Evolutionary conservation across 2,113 vertebrate genomes (phyloP).

Genomic region (Protomyctophum bolini): DNA sequence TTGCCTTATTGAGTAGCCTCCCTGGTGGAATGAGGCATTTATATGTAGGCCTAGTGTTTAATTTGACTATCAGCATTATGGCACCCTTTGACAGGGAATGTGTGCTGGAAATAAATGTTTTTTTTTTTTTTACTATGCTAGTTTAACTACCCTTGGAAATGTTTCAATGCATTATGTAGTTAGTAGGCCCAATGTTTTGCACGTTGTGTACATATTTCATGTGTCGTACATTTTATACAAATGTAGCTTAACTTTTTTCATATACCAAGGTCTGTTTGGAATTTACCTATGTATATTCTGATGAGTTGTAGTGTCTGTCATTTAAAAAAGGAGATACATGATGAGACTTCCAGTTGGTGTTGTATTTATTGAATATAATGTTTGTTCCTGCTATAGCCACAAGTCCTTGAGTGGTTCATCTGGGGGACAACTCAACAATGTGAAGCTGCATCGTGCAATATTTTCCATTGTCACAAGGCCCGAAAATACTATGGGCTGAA

Average conservation of each 20-base stretch:
- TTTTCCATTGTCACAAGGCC: no score
- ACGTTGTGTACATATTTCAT: slow-evolving; percentile 88
- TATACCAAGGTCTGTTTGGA: slow-evolving; percentile 82
- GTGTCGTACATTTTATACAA: slow-evolving; percentile 86
- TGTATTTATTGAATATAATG: slow-evolving; percentile 36
- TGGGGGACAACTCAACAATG: no score
- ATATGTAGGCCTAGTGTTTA: slow-evolving; percentile 2
- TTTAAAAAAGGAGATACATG: slow-evolving; percentile 26
- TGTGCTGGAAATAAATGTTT: slow-evolving; percentile 28
- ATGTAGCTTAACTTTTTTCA: slow-evolving; percentile 84
- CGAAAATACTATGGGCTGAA: no score
- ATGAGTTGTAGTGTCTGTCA: slow-evolving; percentile 24
- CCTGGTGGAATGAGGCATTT: background rate
- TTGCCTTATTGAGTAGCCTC: background rate
- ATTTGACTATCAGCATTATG: slow-evolving; percentile 15
- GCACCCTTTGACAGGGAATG: slow-evolving; percentile 9
- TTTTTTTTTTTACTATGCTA: slow-evolving; percentile 14
- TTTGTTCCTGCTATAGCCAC: background rate
- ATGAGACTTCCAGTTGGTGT: background rate
- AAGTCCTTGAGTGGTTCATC: background rate
- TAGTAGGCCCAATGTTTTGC: slow-evolving; percentile 84
- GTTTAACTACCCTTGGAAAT: slow-evolving; percentile 18
- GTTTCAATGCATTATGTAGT: slow-evolving; percentile 40
- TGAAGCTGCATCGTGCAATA: no score
- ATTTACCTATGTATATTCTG: slow-evolving; percentile 8